Evolutionary conservation across 2,888 invertebrate genomes (phyloP).

Genomic region (Cryptophagus acutangulus): DNA sequence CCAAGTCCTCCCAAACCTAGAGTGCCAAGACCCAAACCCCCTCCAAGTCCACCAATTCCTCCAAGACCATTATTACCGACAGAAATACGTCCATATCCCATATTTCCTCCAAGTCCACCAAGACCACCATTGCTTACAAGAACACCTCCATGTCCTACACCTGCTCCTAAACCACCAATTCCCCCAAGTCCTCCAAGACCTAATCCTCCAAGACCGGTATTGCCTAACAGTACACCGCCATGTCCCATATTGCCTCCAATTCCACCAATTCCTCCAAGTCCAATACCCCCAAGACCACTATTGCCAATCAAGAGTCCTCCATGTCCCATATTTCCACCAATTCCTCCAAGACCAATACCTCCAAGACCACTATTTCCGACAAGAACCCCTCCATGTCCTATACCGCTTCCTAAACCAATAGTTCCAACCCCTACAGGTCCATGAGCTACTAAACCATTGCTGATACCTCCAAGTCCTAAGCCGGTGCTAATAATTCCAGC

Average conservation of each 20-base stretch:
- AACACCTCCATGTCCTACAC: background rate
- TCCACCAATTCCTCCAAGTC: too few relatives aligned
- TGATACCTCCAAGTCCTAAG: conserved; percentile 8
- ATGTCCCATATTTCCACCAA: conserved; percentile 5
- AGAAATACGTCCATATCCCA: conserved; percentile 6
- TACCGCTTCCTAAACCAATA: conserved; percentile 6
- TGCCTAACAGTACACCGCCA: too few relatives aligned
- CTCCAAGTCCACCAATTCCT: conserved; percentile 13
- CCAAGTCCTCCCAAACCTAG: conserved; percentile 9
- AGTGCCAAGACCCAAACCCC: conserved; percentile 10
- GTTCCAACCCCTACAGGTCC: conserved; percentile 11
- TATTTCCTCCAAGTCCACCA: conserved; percentile 3
- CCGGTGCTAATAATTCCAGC: conserved; percentile 7
- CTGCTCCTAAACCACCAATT: too few relatives aligned
- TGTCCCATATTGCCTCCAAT: too few relatives aligned
- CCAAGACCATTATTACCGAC: conserved; percentile 10
- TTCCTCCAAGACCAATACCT: conserved; percentile 14
- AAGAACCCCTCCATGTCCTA: background rate
- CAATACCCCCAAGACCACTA: conserved; percentile 16
- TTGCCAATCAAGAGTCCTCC: background rate
- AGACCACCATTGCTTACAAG: background rate
- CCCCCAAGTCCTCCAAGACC: too few relatives aligned
- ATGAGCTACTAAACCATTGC: conserved; percentile 11
- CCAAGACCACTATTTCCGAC: conserved; percentile 13
- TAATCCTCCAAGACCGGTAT: too few relatives aligned